These are phyloP conservation scores for Myiopsitta monachus DNA, from an alignment of 2,113 vertebrate species.

Conservation along the genomic window DNA sequence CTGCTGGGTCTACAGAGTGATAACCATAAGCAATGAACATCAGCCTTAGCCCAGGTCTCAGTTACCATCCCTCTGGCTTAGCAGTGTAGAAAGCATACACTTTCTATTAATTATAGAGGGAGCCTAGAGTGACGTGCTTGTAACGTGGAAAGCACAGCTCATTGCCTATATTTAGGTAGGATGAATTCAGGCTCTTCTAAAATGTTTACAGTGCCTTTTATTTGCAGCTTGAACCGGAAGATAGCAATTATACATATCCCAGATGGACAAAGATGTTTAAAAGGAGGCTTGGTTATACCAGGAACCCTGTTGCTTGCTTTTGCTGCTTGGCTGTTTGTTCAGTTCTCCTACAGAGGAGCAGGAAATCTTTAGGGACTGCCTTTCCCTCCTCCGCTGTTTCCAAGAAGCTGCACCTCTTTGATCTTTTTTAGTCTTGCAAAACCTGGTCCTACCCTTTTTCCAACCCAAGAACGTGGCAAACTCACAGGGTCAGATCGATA, in stretches of 20 bases:
- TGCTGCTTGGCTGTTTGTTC: constrained; percentile 31
- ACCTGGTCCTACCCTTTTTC: neutral
- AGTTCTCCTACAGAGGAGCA: constrained; percentile 32
- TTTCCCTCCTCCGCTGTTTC: constrained; percentile 4
- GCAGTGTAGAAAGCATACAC: neutral
- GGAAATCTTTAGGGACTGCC: constrained; percentile 20
- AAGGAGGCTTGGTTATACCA: neutral
- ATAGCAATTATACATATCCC: constrained; percentile 6
- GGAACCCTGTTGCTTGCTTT: constrained; percentile 9
- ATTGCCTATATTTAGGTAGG: constrained; percentile 45
- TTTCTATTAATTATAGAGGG: neutral
- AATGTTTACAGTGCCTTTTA: constrained; percentile 48
- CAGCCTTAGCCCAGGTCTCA: neutral
- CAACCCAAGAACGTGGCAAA: neutral
- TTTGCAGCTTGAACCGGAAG: constrained; percentile 29
- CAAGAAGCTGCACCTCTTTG: constrained; percentile 40
- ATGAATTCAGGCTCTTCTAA: constrained; percentile 12
- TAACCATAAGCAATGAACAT: neutral
- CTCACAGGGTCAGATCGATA: neutral
- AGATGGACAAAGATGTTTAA: constrained; percentile 48
- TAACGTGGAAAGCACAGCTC: constrained; percentile 10
- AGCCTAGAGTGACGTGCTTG: neutral
- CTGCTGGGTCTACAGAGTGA: neutral
- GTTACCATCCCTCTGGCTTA: neutral
- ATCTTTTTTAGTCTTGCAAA: constrained; percentile 16